These are phyloP conservation scores for Eupithecia insigniata DNA, from an alignment of 2,888 invertebrate species.

Conservation along the genomic window DNA sequence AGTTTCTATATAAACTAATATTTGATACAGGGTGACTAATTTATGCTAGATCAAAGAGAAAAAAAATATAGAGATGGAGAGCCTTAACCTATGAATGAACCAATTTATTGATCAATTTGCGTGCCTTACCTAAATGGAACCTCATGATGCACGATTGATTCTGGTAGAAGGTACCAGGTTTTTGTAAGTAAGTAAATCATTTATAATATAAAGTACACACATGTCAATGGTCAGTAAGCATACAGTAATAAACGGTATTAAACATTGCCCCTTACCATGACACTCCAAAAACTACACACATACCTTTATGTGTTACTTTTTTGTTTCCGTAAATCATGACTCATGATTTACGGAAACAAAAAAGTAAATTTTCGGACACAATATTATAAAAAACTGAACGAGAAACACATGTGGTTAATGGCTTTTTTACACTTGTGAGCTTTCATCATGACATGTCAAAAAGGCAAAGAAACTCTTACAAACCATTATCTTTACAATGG, in stretches of 20 bases:
- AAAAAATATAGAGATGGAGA: neutral
- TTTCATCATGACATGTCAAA: slow-evolving; percentile 34
- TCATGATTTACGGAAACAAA: neutral
- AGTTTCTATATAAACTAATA: neutral
- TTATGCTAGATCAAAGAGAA: neutral
- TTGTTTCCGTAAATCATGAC: no score
- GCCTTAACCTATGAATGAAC: neutral
- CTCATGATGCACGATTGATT: no score
- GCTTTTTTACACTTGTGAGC: neutral
- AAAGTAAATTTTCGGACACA: neutral
- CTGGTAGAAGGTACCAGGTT: no score
- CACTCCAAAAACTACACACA: no score
- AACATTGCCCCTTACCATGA: slow-evolving; percentile 53
- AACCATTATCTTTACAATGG: slow-evolving; percentile 48
- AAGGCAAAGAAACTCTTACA: slow-evolving; percentile 45
- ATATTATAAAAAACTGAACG: neutral
- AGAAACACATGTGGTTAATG: neutral
- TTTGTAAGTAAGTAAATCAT: no score
- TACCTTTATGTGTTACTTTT: no score
- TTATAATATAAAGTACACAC: no score
- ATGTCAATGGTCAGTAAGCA: slow-evolving; percentile 53
- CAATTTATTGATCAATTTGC: neutral
- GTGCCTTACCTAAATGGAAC: neutral
- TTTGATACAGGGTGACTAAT: neutral
- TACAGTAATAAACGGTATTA: slow-evolving; percentile 60